Conservation (phyloP, 2,797 vertebrate genomes). For the Poliocrania exsul region DNA sequence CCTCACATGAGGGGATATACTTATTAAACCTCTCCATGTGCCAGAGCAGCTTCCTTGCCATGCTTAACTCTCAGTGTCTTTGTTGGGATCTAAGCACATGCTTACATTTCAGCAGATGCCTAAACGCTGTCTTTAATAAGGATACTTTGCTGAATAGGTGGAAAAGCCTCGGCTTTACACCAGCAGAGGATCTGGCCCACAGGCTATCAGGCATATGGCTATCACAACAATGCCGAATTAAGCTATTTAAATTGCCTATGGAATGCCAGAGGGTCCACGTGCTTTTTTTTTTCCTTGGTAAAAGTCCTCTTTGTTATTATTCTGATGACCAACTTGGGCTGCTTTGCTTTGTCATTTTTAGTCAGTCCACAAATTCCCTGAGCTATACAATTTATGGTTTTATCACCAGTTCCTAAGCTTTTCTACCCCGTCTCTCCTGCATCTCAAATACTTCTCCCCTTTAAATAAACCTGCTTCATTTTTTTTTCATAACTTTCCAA, state of each 20-base stretch:
- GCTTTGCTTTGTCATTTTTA: conserved; percentile 72
- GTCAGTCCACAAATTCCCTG: conserved; percentile 69
- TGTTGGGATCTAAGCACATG: not conserved
- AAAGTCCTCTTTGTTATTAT: conserved; percentile 61
- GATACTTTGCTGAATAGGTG: conserved; percentile 8
- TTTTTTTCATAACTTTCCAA: conserved; percentile 75
- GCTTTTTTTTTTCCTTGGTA: not conserved
- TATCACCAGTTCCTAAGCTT: conserved; percentile 70
- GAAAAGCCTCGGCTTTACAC: conserved; percentile 17
- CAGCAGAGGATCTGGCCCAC: conserved; percentile 25
- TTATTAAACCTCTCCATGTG: not conserved
- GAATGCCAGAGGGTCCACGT: conserved; percentile 32
- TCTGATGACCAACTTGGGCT: conserved; percentile 59
- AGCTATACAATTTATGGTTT: conserved; percentile 74
- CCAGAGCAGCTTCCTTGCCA: not conserved
- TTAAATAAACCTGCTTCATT: conserved; percentile 75
- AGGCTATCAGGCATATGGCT: conserved; percentile 40
- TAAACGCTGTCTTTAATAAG: not conserved
- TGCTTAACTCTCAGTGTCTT: not conserved
- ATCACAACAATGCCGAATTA: conserved; percentile 56
- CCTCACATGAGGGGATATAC: not conserved
- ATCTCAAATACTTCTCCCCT: conserved; percentile 70
- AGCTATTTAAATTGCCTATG: conserved; percentile 60
- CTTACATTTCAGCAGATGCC: not conserved
- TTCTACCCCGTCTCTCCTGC: conserved; percentile 62